Conservation (phyloP, 2,888 invertebrate genomes). For the Oxystoma pomonae region DNA sequence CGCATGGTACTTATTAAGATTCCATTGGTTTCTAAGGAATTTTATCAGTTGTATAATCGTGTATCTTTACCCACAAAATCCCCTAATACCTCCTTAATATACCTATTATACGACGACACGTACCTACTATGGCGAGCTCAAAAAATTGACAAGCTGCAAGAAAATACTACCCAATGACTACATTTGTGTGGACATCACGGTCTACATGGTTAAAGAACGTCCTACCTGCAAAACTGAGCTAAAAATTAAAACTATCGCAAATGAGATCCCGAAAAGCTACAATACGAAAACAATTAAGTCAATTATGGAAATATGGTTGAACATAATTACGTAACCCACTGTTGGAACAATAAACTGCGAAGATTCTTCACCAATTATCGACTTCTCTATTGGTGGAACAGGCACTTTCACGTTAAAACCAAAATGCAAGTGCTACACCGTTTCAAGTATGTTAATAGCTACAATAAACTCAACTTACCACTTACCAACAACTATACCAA, state of each 20-base stretch:
- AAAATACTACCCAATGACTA: background rate
- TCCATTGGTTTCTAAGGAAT: slow-evolving; percentile 11
- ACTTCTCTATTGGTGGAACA: background rate
- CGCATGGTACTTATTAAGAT: no score
- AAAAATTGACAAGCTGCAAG: background rate
- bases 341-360: background rate
- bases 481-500: slow-evolving; percentile 10
- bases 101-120: background rate
- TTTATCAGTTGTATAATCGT: slow-evolving; percentile 11
- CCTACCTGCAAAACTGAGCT: slow-evolving; percentile 3
- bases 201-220: background rate
- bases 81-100: background rate
- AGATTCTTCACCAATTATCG: background rate
- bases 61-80: slow-evolving; percentile 13
- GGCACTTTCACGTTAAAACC: slow-evolving; percentile 4
- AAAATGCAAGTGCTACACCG: slow-evolving; percentile 7
- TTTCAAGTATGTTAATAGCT: slow-evolving; percentile 1
- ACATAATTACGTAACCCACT: background rate
- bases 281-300: no score
- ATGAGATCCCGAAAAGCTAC: no score
- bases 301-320: no score
- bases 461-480: slow-evolving; percentile 3
- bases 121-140: background rate
- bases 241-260: no score
- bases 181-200: background rate